A percentile compares a stretch with the other conserved stretches of the same genome.
These are phyloP conservation scores for Silurus aristotelis DNA, from an alignment of 2,797 vertebrate species.

Conservation along the genomic window DNA sequence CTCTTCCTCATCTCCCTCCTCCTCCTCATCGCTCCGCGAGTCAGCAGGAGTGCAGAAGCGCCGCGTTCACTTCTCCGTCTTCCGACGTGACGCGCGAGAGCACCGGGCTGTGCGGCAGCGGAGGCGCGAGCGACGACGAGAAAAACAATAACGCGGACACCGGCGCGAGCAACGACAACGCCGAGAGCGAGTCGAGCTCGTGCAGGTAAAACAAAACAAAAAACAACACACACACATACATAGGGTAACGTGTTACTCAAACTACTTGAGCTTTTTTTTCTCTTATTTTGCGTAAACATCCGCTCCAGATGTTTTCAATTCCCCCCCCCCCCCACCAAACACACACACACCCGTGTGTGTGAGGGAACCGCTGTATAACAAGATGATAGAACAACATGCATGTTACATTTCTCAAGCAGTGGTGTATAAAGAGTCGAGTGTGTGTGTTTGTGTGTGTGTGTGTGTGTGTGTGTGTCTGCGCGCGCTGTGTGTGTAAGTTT, in stretches of 20 bases:
- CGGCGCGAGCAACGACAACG: conserved; percentile 63
- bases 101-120: conserved; percentile 58
- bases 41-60: conserved; percentile 88
- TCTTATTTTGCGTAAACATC: background rate
- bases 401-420: background rate
- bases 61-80: conserved; percentile 81
- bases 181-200: conserved; percentile 90
- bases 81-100: conserved; percentile 78
- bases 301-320: conserved; percentile 45
- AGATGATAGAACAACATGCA: background rate
- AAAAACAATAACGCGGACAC: background rate
- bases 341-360: too few species aligned
- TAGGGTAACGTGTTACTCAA: background rate
- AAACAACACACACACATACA: background rate
- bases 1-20: background rate
- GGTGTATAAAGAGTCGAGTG: too few species aligned
- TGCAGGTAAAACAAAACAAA: conserved; percentile 80
- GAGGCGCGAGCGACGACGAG: conserved; percentile 55
- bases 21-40: conserved; percentile 77
- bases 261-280: background rate
- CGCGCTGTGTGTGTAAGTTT: background rate
- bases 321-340: too few species aligned
- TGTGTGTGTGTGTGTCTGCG: too few species aligned
- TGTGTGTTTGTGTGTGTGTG: too few species aligned
- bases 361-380: background rate